A percentile compares a stretch with the other conserved stretches of the same genome.
Evolutionary conservation across 2,113 vertebrate genomes (phyloP).

Genomic region (Thamnophis sirtalis): DNA sequence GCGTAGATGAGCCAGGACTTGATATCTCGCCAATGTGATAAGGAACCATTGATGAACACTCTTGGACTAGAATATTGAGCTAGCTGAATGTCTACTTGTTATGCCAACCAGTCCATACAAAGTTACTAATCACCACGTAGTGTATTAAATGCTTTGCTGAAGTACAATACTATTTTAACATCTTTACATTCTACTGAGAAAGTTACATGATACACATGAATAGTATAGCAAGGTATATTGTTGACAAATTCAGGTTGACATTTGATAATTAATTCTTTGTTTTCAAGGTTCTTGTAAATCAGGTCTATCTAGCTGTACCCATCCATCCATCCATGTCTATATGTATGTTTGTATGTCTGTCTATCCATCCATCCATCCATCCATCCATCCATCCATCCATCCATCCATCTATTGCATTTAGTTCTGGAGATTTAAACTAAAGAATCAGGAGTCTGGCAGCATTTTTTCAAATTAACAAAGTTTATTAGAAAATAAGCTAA

Average conservation of each 20-base stretch:
- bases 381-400: too few relatives aligned
- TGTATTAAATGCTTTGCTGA: not conserved
- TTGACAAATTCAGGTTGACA: not conserved
- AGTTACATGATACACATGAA: not conserved
- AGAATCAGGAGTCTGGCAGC: too few relatives aligned
- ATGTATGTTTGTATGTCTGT: too few relatives aligned
- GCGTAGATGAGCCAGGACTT: not conserved
- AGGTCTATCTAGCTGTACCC: not conserved
- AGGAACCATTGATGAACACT: not conserved
- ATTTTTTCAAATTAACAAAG: too few relatives aligned
- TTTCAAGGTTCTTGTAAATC: not conserved
- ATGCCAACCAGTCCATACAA: not conserved
- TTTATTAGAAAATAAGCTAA: too few relatives aligned
- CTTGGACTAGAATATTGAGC: not conserved
- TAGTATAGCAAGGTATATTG: not conserved
- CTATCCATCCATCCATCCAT: too few relatives aligned
- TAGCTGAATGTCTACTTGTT: not conserved
- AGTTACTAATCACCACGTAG: not conserved
- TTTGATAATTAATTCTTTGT: not conserved
- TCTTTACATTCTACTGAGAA: not conserved
- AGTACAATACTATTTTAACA: not conserved
- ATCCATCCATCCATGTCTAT: too few relatives aligned
- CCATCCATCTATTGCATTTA: too few relatives aligned
- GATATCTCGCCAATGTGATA: not conserved
- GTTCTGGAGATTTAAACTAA: too few relatives aligned